Evolutionary conservation across 2,113 vertebrate species (phyloP), one percentile per base, ranked within the genome.

Genomic region (Coryphaenoides rupestris): DNA sequence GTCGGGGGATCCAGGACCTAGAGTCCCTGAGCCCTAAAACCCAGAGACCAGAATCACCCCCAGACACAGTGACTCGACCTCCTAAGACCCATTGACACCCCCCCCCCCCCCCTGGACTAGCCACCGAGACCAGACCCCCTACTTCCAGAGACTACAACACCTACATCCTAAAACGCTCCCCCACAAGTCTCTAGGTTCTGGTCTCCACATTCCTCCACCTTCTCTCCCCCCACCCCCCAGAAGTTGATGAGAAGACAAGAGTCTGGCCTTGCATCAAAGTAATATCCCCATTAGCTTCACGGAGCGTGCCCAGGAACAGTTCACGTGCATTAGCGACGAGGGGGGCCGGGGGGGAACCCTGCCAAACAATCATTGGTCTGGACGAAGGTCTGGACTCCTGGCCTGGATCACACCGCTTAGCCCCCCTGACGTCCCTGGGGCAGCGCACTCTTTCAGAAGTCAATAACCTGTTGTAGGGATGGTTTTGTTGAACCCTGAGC

Each of bases 201-300:
- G 45, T 58, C 9, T 40, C 33, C 9, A 40, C 33, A 40, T 40
- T 40, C 33, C 33, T 40, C 33, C 33, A 1, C 54, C 65, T 76
- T 67, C 77, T 68, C 73, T 77, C 79, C 68, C 23, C 81, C 84
- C 63, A 74, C 73, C 73, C 79, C 66, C 23, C 82, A 83, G 63
- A 74, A 82, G 75, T 82, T 85, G 85, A 86, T 86, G 78, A 83
- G 83, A 82, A 85, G 80, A 85, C 80, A 81, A 7, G 70, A 68
- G 68, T 61, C 78, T 77, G 80, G 77, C 80, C 80, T 68, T 19
- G 17, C 75, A 79, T 82, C 76, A 73, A 79, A 77, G 79, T 80
- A 84, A 88, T 84, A 72, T 71, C 73, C 85, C 89, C 84, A 88
- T 91, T 90, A 91, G 82, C 84, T 85, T 81, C 82, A 84, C 83